These are phyloP conservation scores for Dynastes tityus DNA, from an alignment of 2,888 invertebrate genomes.

Conservation along the genomic window DNA sequence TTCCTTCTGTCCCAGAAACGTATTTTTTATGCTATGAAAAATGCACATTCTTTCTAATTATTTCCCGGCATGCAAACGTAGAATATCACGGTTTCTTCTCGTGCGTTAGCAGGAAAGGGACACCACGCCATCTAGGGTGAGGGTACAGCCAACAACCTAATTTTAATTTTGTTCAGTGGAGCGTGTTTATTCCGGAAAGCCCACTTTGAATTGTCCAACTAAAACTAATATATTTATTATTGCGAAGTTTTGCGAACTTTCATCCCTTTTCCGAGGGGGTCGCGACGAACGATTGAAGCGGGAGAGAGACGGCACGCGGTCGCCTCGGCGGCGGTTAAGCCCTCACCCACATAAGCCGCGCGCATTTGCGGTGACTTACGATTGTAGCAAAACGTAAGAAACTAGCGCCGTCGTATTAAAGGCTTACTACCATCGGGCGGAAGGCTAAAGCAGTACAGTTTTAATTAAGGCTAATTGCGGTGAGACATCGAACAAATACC, in stretches of 20 bases:
- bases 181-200: conserved; percentile 33
- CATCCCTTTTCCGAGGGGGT: conserved; percentile 8
- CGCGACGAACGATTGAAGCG: no score
- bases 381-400: conserved; percentile 43
- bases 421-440: conserved; percentile 29
- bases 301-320: background rate
- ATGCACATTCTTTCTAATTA: no score
- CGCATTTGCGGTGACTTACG: conserved; percentile 46
- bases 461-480: conserved; percentile 47
- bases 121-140: background rate
- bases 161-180: conserved; percentile 39
- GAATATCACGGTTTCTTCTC: no score
- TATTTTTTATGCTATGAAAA: no score
- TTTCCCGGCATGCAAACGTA: no score
- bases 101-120: background rate
- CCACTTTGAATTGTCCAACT: conserved; percentile 48
- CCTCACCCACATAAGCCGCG: conserved; percentile 37
- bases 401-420: conserved; percentile 43
- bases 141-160: background rate
- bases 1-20: no score
- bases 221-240: conserved; percentile 53
- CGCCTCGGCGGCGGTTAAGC: conserved; percentile 35
- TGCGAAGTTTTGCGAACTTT: conserved; percentile 47
- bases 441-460: conserved; percentile 41
- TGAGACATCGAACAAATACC: conserved; percentile 40